These are phyloP conservation scores for Platichthys stellatus DNA, from an alignment of 2,113 vertebrate species.

Conservation along the genomic window DNA sequence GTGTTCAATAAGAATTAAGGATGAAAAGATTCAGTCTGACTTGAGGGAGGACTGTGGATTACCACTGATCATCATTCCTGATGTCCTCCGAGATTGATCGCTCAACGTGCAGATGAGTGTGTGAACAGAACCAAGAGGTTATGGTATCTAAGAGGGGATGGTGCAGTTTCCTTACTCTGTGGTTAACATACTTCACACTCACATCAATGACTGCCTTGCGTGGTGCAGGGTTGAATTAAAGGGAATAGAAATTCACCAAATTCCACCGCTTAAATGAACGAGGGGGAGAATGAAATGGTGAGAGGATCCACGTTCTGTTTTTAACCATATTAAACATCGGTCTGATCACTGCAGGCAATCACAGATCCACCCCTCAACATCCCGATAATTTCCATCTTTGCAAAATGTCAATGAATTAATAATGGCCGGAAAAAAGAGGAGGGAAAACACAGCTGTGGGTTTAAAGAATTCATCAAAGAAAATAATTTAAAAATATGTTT, in stretches of 20 bases:
- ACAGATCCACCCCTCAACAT: constrained; percentile 44
- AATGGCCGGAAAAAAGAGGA: constrained; percentile 54
- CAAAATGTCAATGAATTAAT: constrained; percentile 75
- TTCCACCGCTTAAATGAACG: neutral
- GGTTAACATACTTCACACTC: constrained; percentile 8
- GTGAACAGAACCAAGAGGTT: constrained; percentile 13
- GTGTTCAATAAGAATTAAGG: constrained; percentile 65
- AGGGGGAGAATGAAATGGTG: neutral
- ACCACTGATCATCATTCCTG: constrained; percentile 56
- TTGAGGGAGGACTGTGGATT: constrained; percentile 63
- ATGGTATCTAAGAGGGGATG: constrained; percentile 11
- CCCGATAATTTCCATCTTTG: constrained; percentile 62
- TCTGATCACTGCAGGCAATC: constrained; percentile 61
- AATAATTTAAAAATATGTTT: constrained; percentile 65
- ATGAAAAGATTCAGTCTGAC: constrained; percentile 57
- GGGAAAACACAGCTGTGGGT: constrained; percentile 57
- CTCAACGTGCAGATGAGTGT: constrained; percentile 27
- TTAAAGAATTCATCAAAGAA: constrained; percentile 76
- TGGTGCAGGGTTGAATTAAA: too few relatives aligned
- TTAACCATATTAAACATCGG: constrained; percentile 16
- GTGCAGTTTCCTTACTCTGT: constrained; percentile 33
- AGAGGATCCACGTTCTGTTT: constrained; percentile 10
- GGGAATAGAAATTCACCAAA: constrained; percentile 2
- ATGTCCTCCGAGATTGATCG: constrained; percentile 57
- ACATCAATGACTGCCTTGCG: too few relatives aligned